Evolutionary conservation across 2,888 invertebrate species (phyloP), one percentile per base, ranked within the genome.

Genomic region (Epinotia bilunana): DNA sequence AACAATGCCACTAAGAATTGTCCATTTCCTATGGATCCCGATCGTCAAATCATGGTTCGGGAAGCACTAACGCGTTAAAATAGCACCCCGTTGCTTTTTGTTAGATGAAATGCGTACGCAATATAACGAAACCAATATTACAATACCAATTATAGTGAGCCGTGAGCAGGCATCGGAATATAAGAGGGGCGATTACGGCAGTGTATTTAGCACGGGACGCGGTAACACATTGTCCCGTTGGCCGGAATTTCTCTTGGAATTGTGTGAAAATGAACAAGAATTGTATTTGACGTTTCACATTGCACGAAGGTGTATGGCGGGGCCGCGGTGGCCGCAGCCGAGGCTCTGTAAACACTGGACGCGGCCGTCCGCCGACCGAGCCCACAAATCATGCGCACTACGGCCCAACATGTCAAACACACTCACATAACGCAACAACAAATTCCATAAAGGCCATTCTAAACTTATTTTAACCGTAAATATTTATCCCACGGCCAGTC

Each of bases 401-500:
- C 75, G 63, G 67, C 60, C 63, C 23, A 23, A 77, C 75, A 78
- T 72, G 72, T 72, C 78, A 79, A 82, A 81, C 74, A 72, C 84
- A 90, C 87, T 89, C 84, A 85, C 88, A 82, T 78, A 79, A 78
- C 81, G 85, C 76, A 74, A 82, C 76, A 76, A 80, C 78, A 76
- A 71, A 81, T 79, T 79, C 78, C 78, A 79, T 80, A 79, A 84
- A 81, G 80, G 83, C 90, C 93, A 95, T 95, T 94, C 81, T 85
- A 71, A 79, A 83, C 76, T 83, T 83, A 74, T 79, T 79, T 85
- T 92, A 91, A 91, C 93, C 93, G 95, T 95, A 94, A 95, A 94
- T 95, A 94, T 95, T 95, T 95, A 95, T 95, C 94, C 92, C 94
- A 91, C 92, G 92, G 91, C 93, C 92, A 95, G 94, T 95, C 95